Evolutionary conservation across 2,888 invertebrate genomes (phyloP), one percentile per base, ranked within the genome.

Genomic region (Drosophila recens): DNA sequence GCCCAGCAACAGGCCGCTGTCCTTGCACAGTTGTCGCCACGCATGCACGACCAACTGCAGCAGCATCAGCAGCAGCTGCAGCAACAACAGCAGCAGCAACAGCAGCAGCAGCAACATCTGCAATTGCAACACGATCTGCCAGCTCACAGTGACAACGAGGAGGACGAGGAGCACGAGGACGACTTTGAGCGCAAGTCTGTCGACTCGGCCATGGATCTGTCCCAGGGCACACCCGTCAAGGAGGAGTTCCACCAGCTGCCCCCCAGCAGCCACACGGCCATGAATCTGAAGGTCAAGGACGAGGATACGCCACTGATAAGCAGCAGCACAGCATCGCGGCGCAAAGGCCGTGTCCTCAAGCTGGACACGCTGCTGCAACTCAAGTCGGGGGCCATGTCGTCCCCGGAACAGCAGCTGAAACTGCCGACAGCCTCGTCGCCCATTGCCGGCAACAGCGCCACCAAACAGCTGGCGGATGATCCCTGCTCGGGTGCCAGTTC

Each of bases 341-440:
- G 98, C 80, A 98, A 98, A 93, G 97, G 97, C 0, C 96, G 96
- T 54, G 97, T 98, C 0, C 95, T 95, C 84, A 97, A 97, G 85
- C 93, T 98, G 58, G 97, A 97, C 75, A 94, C 87, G 1, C 66
- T 86, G 34, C 48, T 90, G 40, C 90, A 91, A 53, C 34, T 79
- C 8, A 90, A 91, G 17, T 82, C 87, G 1, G 82, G 76, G 4
- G 80, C 86, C 0, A 64, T 89, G 27, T 72, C 80, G 0, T 86
- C 90, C 1, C 90, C 92, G 0, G 90, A 88, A n/a, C 79, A 78
- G 30, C 56, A 74, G 33, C 30, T 57, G 0, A 82, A 79, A 40
- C 45, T 73, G 61, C 89, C 84, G 34, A 83, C 90, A 0, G 76
- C 86, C 20, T 90, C 90, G 3, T 89, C 86, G 4, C 90, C 90